phyloP scores from a whole-genome alignment of 2,797 vertebrate species.

The Gallinago nigripennis region DNA sequence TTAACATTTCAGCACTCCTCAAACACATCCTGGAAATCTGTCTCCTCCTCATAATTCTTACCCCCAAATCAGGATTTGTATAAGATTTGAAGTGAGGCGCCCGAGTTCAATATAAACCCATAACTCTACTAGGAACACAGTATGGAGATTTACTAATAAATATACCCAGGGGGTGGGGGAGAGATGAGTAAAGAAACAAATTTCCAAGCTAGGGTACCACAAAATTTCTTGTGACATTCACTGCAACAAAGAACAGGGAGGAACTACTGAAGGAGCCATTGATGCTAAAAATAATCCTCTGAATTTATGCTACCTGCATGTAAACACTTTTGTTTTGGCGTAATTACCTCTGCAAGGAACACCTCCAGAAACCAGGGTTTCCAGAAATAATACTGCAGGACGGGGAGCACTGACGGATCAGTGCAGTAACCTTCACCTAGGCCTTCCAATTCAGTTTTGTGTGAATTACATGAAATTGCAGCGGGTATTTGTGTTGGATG shows the following conservation, averaged over 20 bases:
- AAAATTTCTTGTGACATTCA: neutral
- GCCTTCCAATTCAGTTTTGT: conserved; percentile 30
- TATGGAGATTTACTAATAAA: neutral
- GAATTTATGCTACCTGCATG: neutral
- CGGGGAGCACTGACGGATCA: fast-evolving
- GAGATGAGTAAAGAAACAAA: neutral
- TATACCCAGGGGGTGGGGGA: fast-evolving
- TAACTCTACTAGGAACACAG: neutral
- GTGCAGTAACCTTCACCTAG: conserved; percentile 28
- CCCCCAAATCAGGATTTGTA: neutral
- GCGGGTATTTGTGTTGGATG: neutral
- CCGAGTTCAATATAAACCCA: neutral
- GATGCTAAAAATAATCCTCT: neutral
- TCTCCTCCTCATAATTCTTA: neutral
- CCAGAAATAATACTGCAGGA: conserved; percentile 25
- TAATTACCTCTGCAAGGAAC: neutral
- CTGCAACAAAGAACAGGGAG: neutral
- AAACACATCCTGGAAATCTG: neutral
- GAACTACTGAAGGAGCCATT: neutral
- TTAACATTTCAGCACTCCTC: conserved; percentile 44
- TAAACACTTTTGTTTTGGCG: neutral
- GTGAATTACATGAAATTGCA: conserved; percentile 23
- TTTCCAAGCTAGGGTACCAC: neutral
- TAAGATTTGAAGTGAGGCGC: neutral
- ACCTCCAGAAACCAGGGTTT: conserved; percentile 9